These are phyloP conservation scores for Acromyrmex charruanus DNA, from an alignment of 1,140 invertebrate genomes.

Conservation along the genomic window DNA sequence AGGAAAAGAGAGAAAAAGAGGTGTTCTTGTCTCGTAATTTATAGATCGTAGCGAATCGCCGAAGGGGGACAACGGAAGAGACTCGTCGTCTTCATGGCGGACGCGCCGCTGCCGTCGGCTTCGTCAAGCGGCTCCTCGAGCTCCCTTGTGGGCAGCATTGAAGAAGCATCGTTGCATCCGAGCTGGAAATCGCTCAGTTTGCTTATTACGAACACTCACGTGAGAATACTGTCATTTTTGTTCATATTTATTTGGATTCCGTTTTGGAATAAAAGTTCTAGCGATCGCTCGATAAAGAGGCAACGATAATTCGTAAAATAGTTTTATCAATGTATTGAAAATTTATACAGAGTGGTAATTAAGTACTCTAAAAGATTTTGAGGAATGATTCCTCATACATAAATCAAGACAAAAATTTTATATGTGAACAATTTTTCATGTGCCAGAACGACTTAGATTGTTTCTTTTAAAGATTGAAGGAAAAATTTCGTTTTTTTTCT, in stretches of 20 bases:
- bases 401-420: too few relatives aligned
- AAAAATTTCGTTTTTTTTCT: too few relatives aligned
- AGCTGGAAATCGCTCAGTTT: constrained; percentile 13
- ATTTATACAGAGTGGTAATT: too few relatives aligned
- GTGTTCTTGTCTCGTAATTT: constrained; percentile 82
- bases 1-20: constrained; percentile 12
- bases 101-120: neutral
- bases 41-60: constrained; percentile 83
- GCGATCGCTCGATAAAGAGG: neutral
- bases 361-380: too few relatives aligned
- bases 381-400: too few relatives aligned
- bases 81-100: constrained; percentile 42
- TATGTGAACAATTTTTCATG: too few relatives aligned
- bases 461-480: too few relatives aligned
- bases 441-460: too few relatives aligned
- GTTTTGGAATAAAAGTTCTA: neutral
- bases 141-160: neutral
- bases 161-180: constrained; percentile 24
- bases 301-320: neutral
- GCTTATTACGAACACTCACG: neutral
- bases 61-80: constrained; percentile 70
- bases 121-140: neutral
- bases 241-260: neutral
- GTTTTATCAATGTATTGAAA: too few relatives aligned
- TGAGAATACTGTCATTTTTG: constrained; percentile 26